Base-by-base conservation (phyloP, 2,113 vertebrate genomes). In the Notarius lentiginosus region DNA sequence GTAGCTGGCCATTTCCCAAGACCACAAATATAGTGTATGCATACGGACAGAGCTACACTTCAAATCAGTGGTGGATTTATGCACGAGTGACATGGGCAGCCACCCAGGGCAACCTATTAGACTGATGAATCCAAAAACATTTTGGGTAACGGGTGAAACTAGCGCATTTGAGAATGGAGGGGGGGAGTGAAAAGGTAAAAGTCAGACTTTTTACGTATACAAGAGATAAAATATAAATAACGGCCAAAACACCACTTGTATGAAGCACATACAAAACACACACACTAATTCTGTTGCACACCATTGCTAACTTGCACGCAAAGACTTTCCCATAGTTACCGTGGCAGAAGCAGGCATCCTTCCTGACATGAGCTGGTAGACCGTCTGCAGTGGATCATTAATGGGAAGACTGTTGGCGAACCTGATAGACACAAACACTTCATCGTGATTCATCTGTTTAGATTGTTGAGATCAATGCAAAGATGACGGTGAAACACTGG, bases 351-450 rank as follows among this genome's bases (percentile, higher is more conserved):
- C 98, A 3, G 98, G 98, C 97, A 99, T 99, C 89, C 98, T 95
- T 22, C 98, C 98, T 1, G 98, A 99, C 97, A 99, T 97, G 87
- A 99, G 96, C 93, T 99, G 98, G 93, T 99, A 99, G 79, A 99
- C 97, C 0, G 98, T 99, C 94, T 99, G 98, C 66, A 99, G 94
- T 58, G 98, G 98, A 85, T 99, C 98, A 17, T 99, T 99, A 93
- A 99, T 98, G 0, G 98, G 98, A 84, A 99, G 96, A 82, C 98
- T 99, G 94, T 99, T 99, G 92, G 98, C 98, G 93, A 99, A 99
- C 89, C 98, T 99, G 87, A 76, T 77, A 11, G 89, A 87, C 1
- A 87, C 76, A 89, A 17, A 79, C 10, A 60, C 24, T 10, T 76
- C 41, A 34, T 63, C 51, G 49, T 41, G 58, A 34, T 53, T 6